Evolutionary conservation across 2,888 invertebrate species (phyloP).

Genomic region (Lissonota sp.): DNA sequence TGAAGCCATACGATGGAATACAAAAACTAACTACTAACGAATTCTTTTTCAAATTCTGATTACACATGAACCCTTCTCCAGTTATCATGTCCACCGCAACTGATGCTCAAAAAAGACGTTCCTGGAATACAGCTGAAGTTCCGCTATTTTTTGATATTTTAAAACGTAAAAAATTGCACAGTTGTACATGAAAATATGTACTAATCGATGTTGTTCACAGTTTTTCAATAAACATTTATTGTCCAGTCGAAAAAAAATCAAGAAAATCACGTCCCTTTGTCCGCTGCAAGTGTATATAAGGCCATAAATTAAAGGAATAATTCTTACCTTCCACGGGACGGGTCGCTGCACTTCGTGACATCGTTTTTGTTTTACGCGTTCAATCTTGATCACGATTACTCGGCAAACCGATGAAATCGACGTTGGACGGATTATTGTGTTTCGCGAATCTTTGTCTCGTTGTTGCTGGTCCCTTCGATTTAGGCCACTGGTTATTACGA

Average conservation of each 20-base stretch:
- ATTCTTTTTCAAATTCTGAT: too few species aligned
- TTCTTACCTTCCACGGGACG: conserved; percentile 80
- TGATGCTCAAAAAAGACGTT: too few species aligned
- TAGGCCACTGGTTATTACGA: background rate
- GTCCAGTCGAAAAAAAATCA: conserved; percentile 1
- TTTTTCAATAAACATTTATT: background rate
- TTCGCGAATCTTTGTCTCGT: conserved; percentile 3
- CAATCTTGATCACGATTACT: conserved; percentile 57
- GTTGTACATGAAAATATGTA: too few species aligned
- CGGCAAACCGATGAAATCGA: background rate
- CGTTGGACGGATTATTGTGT: conserved; percentile 56
- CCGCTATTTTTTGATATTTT: background rate
- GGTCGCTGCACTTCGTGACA: conserved; percentile 82
- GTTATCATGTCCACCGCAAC: too few species aligned
- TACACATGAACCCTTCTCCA: too few species aligned
- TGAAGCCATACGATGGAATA: too few species aligned
- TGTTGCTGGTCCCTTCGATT: background rate
- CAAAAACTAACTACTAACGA: too few species aligned
- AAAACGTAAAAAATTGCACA: background rate
- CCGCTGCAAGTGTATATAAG: too few species aligned
- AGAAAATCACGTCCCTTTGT: conserved; percentile 22
- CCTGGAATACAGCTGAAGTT: too few species aligned
- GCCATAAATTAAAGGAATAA: background rate
- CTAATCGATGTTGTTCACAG: background rate
- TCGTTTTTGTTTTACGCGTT: conserved; percentile 72